These are phyloP conservation scores for Pheosia tremula DNA, from an alignment of 2,888 invertebrate species.

Conservation along the genomic window DNA sequence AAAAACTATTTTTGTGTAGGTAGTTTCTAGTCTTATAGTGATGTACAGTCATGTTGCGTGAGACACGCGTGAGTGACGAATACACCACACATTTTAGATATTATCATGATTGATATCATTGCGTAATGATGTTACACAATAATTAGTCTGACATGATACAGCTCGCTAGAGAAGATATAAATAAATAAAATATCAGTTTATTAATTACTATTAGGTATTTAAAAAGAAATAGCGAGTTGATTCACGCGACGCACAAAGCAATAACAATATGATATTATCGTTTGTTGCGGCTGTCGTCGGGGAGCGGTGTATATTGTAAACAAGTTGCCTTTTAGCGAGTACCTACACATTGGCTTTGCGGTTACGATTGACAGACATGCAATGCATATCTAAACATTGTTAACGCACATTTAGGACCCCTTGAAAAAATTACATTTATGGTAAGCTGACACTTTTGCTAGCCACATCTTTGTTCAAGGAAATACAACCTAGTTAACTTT, in stretches of 20 bases:
- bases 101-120: background rate
- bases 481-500: too few species aligned
- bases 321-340: conserved; percentile 67
- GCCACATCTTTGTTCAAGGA: too few species aligned
- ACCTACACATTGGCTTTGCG: conserved; percentile 51
- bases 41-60: conserved; percentile 40
- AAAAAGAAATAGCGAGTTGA: background rate
- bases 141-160: background rate
- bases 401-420: too few species aligned
- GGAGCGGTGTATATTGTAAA: conserved; percentile 31
- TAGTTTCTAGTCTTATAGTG: conserved; percentile 57
- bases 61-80: conserved; percentile 34
- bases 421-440: too few species aligned
- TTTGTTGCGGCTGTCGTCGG: conserved; percentile 11
- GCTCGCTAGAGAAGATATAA: background rate
- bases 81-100: conserved; percentile 9
- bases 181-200: too few species aligned
- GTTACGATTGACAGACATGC: conserved; percentile 22
- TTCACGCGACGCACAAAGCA: conserved; percentile 7
- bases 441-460: too few species aligned
- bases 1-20: conserved; percentile 39
- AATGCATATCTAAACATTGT: background rate
- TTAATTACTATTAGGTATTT: background rate
- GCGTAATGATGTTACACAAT: background rate
- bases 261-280: conserved; percentile 19